Evolutionary conservation across 2,113 vertebrate genomes (phyloP).

Genomic region (Opisthocomus hoazin): DNA sequence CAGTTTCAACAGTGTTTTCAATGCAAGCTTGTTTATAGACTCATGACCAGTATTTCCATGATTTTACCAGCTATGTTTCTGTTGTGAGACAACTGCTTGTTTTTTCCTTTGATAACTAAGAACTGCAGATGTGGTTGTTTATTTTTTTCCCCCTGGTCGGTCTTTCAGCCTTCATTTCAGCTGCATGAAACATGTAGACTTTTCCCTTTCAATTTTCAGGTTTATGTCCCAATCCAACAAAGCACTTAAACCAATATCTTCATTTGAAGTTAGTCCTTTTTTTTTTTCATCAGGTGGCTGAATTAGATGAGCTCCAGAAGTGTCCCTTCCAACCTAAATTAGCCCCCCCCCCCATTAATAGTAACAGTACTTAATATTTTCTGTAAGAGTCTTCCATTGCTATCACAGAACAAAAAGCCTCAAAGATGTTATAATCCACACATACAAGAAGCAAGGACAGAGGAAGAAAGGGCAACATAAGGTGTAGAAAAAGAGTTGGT

Average conservation of each 20-base stretch:
- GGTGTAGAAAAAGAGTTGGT: not conserved
- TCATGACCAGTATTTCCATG: not conserved
- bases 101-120: not conserved
- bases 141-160: not conserved
- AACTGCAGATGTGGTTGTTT: not conserved
- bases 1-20: not conserved
- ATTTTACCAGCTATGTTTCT: not conserved
- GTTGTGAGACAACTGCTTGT: not conserved
- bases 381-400: not conserved
- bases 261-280: not conserved
- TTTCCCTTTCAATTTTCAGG: not conserved
- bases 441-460: not conserved
- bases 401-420: not conserved
- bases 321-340: not conserved
- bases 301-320: not conserved
- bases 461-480: not conserved
- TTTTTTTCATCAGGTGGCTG: not conserved
- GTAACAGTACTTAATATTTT: not conserved
- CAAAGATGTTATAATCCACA: not conserved
- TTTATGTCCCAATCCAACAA: not conserved
- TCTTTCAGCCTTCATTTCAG: not conserved
- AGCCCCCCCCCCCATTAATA: not conserved
- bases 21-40: not conserved
- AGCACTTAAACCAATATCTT: not conserved
- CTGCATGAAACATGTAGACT: not conserved